Conservation (phyloP, 2,888 invertebrate species). For the Hypercompe scribonia region DNA sequence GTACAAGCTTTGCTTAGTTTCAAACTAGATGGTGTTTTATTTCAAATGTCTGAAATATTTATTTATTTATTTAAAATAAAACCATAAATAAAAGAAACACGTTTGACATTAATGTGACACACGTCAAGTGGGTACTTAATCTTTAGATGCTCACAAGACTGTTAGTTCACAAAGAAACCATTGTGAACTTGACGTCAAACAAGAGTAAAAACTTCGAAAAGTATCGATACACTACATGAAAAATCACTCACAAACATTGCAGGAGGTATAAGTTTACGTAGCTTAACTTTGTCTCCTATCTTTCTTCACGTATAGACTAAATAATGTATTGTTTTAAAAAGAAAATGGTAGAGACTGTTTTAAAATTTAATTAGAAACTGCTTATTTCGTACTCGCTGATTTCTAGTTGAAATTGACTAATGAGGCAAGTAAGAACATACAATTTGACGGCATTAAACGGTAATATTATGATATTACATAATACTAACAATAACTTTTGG, state of each 20-base stretch:
- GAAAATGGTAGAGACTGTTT: neutral
- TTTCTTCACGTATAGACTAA: neutral
- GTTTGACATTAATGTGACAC: neutral
- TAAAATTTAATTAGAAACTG: neutral
- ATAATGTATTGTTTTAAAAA: neutral
- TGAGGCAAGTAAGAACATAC: too few relatives aligned
- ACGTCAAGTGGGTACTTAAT: neutral
- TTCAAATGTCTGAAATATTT: too few relatives aligned
- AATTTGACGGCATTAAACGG: too few relatives aligned
- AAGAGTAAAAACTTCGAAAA: conserved; percentile 32
- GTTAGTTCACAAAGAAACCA: conserved; percentile 22
- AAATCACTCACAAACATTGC: conserved; percentile 54
- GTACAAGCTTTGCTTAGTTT: too few relatives aligned
- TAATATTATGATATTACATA: too few relatives aligned
- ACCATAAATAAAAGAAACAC: too few relatives aligned
- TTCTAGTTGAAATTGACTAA: neutral
- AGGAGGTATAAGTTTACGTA: conserved; percentile 42
- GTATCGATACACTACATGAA: conserved; percentile 51
- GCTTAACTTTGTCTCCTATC: conserved; percentile 4
- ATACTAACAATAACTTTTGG: too few relatives aligned
- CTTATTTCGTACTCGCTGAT: neutral
- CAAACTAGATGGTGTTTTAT: too few relatives aligned
- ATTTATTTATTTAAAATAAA: too few relatives aligned
- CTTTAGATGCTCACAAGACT: neutral
- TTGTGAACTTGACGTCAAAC: conserved; percentile 17